Percentiles rank a stretch among this genome's conserved stretches.
Conservation (phyloP, 2,797 vertebrate genomes). For the Myioborus miniatus region DNA sequence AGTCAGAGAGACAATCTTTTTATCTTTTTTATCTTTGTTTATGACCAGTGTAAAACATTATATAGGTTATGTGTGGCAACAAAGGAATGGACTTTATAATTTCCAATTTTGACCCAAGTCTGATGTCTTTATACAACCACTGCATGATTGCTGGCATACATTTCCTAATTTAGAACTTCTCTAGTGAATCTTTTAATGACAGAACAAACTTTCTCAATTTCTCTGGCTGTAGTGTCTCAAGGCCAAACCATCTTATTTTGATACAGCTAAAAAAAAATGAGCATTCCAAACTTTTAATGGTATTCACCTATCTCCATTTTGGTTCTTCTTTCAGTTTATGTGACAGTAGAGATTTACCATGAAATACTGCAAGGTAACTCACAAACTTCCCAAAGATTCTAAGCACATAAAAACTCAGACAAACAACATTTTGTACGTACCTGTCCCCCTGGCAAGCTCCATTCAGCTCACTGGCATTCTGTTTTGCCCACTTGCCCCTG, state of each 20-base stretch:
- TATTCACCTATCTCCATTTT: background rate
- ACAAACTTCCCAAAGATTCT: background rate
- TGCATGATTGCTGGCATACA: background rate
- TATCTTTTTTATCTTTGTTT: background rate
- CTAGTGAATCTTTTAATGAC: background rate
- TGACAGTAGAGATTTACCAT: background rate
- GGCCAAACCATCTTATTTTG: background rate
- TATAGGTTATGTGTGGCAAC: background rate
- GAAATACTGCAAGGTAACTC: background rate
- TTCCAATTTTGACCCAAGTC: background rate
- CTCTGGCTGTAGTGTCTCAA: background rate
- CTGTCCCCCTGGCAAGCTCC: background rate
- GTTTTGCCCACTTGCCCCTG: background rate
- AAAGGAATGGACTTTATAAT: background rate
- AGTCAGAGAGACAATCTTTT: background rate
- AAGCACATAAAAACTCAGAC: background rate
- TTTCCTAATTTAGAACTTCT: background rate
- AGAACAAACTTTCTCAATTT: background rate
- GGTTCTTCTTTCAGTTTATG: background rate
- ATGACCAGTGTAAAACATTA: background rate
- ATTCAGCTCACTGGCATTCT: background rate
- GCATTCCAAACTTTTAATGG: background rate
- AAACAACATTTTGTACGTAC: background rate
- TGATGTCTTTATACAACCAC: background rate
- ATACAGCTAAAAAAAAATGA: background rate